Base-by-base conservation (phyloP, 1,140 invertebrate genomes). In the Nebria ingens region DNA sequence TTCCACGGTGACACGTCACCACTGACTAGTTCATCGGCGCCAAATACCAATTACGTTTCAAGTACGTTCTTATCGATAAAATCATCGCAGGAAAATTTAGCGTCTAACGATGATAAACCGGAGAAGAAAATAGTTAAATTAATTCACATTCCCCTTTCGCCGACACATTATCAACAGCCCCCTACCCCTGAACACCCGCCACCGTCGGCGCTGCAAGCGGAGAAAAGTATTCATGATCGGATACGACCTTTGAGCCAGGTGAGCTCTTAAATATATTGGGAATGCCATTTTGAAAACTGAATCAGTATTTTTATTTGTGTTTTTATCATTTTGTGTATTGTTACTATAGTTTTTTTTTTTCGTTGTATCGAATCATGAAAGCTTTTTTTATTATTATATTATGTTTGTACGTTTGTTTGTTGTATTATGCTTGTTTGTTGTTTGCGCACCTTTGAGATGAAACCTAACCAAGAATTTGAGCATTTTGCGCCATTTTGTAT, bases 121-220 rank as follows among this genome's bases (percentile, higher is more conserved):
- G 55, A 52, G 29, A 15, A 51, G 61, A 38, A 64, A 68, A 51
- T 72, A 65, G 64, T 68, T 64, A 59, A 67, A 65, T 23, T 65
- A 59, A 69, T 74, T 1, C 76, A 76, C 58, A 76, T 80, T 73
- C 74, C 85, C 45, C 62, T 80, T 56, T 92, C 89, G 59, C 92
- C 92, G 1, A 90, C 89, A 2, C 88, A 93, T 65, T 93, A 94
- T 64, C 80, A 84, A 51, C 91, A 95, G 73, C 92, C 91, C 2
- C 91, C 92, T 0, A 97, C 92, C 2, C 92, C 93, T 0, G 92
- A 96, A 65, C 91, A 93, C 74, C 91, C 92, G 2, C 93, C 93
- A 3, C 93, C 93, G 0, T 90, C 89, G n/a, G 89, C 92, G 3
- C 78, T 83, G 60, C 89, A 92, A 62, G 93, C 93, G 0, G 87